Evolutionary conservation across 2,888 invertebrate genomes (phyloP).

Genomic region (Stegophylla sp.): DNA sequence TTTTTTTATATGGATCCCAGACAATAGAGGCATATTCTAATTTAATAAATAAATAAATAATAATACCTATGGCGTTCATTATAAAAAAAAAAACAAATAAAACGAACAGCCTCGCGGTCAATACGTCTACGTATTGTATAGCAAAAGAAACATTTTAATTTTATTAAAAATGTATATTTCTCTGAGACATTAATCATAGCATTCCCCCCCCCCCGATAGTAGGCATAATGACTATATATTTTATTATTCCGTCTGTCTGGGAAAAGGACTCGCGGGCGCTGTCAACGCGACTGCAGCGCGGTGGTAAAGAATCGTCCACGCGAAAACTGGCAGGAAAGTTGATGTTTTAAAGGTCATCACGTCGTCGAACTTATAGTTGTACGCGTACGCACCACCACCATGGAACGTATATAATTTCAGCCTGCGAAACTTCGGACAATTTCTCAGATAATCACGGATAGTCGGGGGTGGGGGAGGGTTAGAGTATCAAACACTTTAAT

Average conservation of each 20-base stretch:
- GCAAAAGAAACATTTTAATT: slow-evolving; percentile 18
- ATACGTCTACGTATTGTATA: slow-evolving; percentile 9
- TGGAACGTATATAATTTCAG: slow-evolving; percentile 10
- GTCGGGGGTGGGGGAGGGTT: neutral
- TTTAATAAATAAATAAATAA: no score
- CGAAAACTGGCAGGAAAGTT: slow-evolving; percentile 28
- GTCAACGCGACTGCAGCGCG: slow-evolving; percentile 22
- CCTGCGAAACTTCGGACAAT: slow-evolving; percentile 28
- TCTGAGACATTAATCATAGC: slow-evolving; percentile 34
- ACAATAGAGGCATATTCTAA: no score
- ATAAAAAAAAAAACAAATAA: no score
- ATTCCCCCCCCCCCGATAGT: slow-evolving; percentile 17
- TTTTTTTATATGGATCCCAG: no score
- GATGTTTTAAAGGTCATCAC: slow-evolving; percentile 22
- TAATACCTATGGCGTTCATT: no score
- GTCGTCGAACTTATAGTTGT: slow-evolving; percentile 7
- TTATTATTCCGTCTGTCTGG: slow-evolving; percentile 36
- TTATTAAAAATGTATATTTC: slow-evolving; percentile 17
- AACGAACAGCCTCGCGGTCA: no score
- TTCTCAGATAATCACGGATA: neutral
- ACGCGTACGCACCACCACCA: no score
- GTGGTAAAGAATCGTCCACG: slow-evolving; percentile 14
- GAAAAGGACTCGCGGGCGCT: neutral
- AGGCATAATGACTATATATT: slow-evolving; percentile 36
- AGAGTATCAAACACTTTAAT: slow-evolving; percentile 21